Evolutionary conservation across 2,113 vertebrate genomes (phyloP).

Genomic region (Hassar affinis): DNA sequence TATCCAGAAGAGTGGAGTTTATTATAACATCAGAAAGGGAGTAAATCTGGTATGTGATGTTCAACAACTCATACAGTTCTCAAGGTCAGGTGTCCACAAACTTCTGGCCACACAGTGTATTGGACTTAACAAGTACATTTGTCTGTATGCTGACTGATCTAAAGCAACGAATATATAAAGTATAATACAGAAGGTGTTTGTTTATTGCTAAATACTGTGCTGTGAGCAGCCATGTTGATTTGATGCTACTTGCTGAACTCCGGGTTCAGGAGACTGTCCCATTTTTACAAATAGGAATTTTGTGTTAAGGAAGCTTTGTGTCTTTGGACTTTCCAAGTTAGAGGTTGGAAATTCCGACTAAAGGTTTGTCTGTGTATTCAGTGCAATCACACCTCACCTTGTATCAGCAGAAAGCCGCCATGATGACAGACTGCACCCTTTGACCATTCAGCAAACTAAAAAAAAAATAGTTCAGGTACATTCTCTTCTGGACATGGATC

Average conservation of each 20-base stretch:
- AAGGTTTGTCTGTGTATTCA: too few species aligned
- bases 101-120: not conserved
- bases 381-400: not conserved
- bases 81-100: too few species aligned
- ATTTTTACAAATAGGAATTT: too few species aligned
- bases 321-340: not conserved
- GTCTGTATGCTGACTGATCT: too few species aligned
- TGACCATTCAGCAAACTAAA: not conserved
- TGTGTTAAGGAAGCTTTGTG: not conserved
- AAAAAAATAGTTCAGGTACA: not conserved
- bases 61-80: too few species aligned
- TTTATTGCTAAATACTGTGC: not conserved
- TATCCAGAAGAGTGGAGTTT: not conserved
- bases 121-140: not conserved
- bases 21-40: not conserved
- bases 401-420: not conserved
- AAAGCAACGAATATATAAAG: not conserved
- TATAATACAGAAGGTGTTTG: not conserved
- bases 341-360: not conserved
- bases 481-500: slow-evolving; percentile 6
- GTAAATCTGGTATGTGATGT: too few species aligned
- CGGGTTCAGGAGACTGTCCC: too few species aligned
- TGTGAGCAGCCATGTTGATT: not conserved
- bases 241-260: not conserved
- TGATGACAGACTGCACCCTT: not conserved